Evolutionary conservation across 2,888 invertebrate species (phyloP).

Genomic region (Capitulum mitella): DNA sequence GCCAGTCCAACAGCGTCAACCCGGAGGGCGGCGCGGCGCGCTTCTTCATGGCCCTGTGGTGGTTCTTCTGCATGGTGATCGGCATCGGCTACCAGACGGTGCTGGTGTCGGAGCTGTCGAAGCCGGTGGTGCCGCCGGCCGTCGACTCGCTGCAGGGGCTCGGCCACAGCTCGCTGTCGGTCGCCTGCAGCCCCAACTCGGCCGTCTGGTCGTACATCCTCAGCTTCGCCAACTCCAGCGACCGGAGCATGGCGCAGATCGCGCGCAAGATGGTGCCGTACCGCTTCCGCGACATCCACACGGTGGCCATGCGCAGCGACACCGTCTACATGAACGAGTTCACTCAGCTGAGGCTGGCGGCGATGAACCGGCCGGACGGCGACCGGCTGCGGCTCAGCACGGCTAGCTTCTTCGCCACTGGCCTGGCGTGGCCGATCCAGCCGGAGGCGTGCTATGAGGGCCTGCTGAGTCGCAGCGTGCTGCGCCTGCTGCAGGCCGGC

Average conservation of each 20-base stretch:
- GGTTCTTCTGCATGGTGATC: conserved; percentile 16
- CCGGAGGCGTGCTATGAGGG: not conserved
- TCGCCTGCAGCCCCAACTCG: not conserved
- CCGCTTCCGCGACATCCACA: conserved; percentile 9
- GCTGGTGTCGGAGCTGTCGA: conserved; percentile 12
- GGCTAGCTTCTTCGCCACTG: not conserved
- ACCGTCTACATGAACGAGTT: conserved; percentile 17
- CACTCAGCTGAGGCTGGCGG: conserved; percentile 3
- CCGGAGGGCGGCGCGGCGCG: not conserved
- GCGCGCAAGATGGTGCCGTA: not conserved
- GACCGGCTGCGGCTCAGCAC: not conserved
- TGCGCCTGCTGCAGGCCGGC: conserved; percentile 8
- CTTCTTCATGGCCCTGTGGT: not conserved
- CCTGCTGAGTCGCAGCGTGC: not conserved
- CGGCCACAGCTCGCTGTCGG: not conserved
- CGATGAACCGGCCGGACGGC: not conserved
- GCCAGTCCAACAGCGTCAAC: not conserved
- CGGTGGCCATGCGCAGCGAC: not conserved
- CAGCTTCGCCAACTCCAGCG: conserved; percentile 1
- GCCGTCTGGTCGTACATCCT: not conserved
- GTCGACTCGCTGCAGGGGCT: not conserved
- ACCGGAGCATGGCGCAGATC: not conserved
- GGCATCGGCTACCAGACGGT: conserved; percentile 24
- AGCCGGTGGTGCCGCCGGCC: not conserved
- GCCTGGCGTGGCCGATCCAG: not conserved